These are phyloP conservation scores for Chironomus riparius DNA, from an alignment of 2,888 invertebrate species.

Conservation along the genomic window DNA sequence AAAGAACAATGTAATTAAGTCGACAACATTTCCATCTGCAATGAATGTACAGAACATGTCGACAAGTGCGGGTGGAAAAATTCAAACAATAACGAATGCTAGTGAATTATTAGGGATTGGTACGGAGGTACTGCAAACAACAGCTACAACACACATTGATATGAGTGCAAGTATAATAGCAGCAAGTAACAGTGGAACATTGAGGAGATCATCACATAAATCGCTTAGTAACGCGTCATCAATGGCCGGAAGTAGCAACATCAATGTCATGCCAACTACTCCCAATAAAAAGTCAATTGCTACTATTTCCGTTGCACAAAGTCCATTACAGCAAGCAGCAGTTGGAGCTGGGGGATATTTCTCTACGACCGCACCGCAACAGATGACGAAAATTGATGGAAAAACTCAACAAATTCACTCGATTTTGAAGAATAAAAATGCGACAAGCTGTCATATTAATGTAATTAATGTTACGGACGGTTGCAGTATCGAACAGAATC, in stretches of 20 bases:
- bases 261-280: conserved; percentile 5
- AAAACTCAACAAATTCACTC: conserved; percentile 30
- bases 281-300: conserved; percentile 26
- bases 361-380: not conserved
- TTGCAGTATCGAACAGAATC: conserved; percentile 31
- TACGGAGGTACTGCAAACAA: not conserved
- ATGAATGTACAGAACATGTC: conserved; percentile 10
- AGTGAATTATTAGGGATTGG: conserved; percentile 1
- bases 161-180: not conserved
- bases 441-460: conserved; percentile 15
- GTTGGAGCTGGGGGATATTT: not conserved
- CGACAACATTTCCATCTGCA: conserved; percentile 17
- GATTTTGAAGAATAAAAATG: conserved; percentile 29
- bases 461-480: conserved; percentile 14
- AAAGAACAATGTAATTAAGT: conserved; percentile 29
- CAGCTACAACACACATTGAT: not conserved
- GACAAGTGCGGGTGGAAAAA: not conserved
- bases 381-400: not conserved
- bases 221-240: conserved; percentile 29
- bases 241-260: conserved; percentile 27
- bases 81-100: conserved; percentile 16
- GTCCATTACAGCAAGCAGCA: not conserved
- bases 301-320: conserved; percentile 16
- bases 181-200: conserved; percentile 28
- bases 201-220: conserved; percentile 28